phyloP scores from a whole-genome alignment of 2,888 invertebrate genomes.

The Lottia scabra region DNA sequence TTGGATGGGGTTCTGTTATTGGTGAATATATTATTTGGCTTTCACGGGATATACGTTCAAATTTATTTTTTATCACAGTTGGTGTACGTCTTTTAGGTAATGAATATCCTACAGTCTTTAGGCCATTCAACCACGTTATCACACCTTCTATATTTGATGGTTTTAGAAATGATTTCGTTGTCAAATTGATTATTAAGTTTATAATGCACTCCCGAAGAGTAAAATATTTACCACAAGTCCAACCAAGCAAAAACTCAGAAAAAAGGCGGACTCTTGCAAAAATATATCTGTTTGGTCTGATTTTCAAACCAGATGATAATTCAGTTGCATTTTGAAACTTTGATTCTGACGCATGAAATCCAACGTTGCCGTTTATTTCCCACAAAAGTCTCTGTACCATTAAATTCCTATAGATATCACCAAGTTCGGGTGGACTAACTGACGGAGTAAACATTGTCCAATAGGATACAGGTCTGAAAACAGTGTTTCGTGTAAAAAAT shows the following conservation, averaged over 20 bases:
- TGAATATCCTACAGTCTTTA: background rate
- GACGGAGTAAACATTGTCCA: background rate
- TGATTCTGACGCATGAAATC: background rate
- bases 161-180: background rate
- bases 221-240: background rate
- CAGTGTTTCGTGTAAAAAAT: background rate
- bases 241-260: background rate
- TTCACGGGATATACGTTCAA: background rate
- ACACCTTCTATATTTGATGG: background rate
- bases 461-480: background rate
- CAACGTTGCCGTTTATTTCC: background rate
- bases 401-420: background rate
- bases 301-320: background rate
- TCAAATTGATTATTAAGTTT: background rate
- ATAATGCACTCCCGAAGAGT: background rate
- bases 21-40: background rate
- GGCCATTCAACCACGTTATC: background rate
- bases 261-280: background rate
- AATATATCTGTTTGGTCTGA: background rate
- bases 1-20: background rate
- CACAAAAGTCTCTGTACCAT: background rate
- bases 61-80: background rate
- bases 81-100: background rate
- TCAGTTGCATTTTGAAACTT: background rate
- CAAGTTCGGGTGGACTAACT: background rate